Evolutionary conservation across 1,140 invertebrate species (phyloP), one percentile per base, ranked within the genome.

Genomic region (Fopius arisanus): DNA sequence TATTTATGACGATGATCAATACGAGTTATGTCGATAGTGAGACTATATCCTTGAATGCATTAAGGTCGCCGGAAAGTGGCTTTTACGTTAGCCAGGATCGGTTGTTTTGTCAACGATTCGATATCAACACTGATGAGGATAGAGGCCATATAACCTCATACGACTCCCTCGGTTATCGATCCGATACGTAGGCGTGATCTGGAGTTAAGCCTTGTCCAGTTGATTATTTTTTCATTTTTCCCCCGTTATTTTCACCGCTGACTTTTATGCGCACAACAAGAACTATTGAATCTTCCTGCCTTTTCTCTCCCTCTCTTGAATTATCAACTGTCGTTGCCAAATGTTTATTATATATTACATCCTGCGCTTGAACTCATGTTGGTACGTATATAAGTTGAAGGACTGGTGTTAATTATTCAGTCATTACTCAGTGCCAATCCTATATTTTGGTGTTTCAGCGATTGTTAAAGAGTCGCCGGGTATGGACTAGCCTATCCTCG

Each of bases 381-480:
- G 68, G 78, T 79, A 69, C 48, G 72, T 43, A 40, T n/a, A 21
- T 33, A 21, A n/a, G 21, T 37, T 7, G 31, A 23, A 43, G 31
- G 63, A 43, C 43, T 40, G 37, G 16, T 40, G 33, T 6, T 74
- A 14, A 43, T 70, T 66, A 65, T 74, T 68, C 77, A 14, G 29
- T 70, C 51, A 65, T 74, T 68, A 76, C 75, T 80, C 75, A 82
- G 62, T 78, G 78, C 80, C 78, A 79, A 73, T 65, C 75, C 75
- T 83, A 81, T 75, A 74, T 81, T 78, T 26, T 78, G 81, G 66
- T 87, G 80, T 85, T 87, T 83, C 83, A 85, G 85, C 83, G 76
- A 75, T 73, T 48, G 16, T 48, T 79, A 77, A 80, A 80, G 78
- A 80, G 79, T 73, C 77, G 72, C 77, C 76, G 80, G 84, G 82